Evolutionary conservation across 2,888 invertebrate species (phyloP).

Genomic region (Alloscopus bannaensis): DNA sequence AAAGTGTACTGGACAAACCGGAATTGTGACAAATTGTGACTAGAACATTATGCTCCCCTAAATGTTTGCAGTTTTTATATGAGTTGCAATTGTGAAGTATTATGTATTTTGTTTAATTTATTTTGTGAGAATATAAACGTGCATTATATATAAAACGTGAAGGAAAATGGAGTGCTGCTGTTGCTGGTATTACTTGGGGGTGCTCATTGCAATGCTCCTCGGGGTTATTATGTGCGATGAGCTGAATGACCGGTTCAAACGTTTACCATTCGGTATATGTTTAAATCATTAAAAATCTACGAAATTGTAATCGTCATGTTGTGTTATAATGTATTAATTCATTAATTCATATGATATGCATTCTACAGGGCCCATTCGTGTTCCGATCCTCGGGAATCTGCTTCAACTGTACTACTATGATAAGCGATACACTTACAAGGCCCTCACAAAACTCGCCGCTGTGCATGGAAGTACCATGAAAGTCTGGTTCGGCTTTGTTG

Average conservation of each 20-base stretch:
- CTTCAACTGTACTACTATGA: constrained; percentile 34
- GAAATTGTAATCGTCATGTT: background rate
- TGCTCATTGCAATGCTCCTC: constrained; percentile 21
- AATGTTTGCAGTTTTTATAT: too few species aligned
- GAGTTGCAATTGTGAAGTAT: too few species aligned
- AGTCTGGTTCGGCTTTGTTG: constrained; percentile 38
- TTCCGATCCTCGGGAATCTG: constrained; percentile 47
- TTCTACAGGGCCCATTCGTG: constrained; percentile 37
- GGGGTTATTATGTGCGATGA: constrained; percentile 54
- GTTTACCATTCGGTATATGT: constrained; percentile 49
- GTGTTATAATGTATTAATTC: background rate
- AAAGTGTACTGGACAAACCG: too few species aligned
- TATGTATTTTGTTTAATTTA: too few species aligned
- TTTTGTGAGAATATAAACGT: too few species aligned
- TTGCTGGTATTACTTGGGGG: constrained; percentile 36
- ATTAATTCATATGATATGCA: background rate
- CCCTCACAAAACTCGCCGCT: constrained; percentile 32
- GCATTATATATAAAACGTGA: too few species aligned
- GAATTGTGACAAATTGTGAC: too few species aligned
- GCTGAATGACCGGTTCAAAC: constrained; percentile 59
- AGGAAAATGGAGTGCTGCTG: constrained; percentile 31
- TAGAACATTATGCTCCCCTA: too few species aligned
- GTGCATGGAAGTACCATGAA: constrained; percentile 44
- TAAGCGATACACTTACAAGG: constrained; percentile 45
- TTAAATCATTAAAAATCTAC: background rate